Base-by-base conservation (phyloP, 2,888 invertebrate genomes). In the Chrysolina oricalcia region DNA sequence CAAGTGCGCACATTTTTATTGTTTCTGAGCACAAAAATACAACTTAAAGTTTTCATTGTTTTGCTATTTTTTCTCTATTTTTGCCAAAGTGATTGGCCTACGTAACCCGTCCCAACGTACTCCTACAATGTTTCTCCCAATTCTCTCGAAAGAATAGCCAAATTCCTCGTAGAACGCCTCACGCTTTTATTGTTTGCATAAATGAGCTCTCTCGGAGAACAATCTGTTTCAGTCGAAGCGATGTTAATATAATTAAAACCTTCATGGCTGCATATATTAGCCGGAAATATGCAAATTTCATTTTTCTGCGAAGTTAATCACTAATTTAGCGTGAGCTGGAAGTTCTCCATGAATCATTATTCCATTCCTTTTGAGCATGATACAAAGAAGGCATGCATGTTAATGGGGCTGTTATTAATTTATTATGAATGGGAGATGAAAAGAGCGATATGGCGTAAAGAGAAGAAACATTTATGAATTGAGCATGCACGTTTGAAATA, bases 231-330 rank as follows among this genome's bases (percentile, higher is more conserved):
- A 9, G 11, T 40, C 66, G 67, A 73, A 63, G 56, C 62, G 48
- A 50, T 73, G 72, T 68, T 62, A 68, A 73, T 68, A 68, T 62
- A 73, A 73, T 73, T 73, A 68, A 63, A 68, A 62, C 48, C 68
- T 73, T 73, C 68, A 50, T 63, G 46, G 48, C 63, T 27, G 68
- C 63, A 53, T 41, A 66, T 21, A 56, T 66, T 72, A 66, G n/a
- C 53, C 59, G 66, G 56, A 72, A 66, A 41, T 66, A 65, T 63
- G 63, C 62, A 63, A 63, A 70, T 70, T 43, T 62, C 23, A 62
- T 70, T 59, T 59, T 70, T 62, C 59, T 27, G 46, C 35, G 13
- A 35, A 17, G 23, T 35, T 59, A 59, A 59, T 59, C 59, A 17
- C 59, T 35, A 23, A 59, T 27, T 59, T 59, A 59, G 27, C 59